These are phyloP conservation scores for Heliconius erato DNA, from an alignment of 2,888 invertebrate genomes.

Conservation along the genomic window DNA sequence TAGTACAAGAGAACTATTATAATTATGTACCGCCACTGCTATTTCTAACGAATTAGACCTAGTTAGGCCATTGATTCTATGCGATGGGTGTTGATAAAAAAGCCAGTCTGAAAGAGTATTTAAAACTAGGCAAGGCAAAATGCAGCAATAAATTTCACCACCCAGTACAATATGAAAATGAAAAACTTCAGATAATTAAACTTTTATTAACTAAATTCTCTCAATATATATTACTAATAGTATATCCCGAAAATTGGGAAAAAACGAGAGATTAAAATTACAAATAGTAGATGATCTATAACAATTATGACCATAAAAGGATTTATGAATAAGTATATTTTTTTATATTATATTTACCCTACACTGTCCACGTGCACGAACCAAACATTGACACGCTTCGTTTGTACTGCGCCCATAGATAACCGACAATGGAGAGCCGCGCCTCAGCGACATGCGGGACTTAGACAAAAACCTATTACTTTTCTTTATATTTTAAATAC, in stretches of 20 bases:
- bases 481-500: slow-evolving; percentile 12
- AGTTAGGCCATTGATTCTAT: not conserved
- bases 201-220: not conserved
- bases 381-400: slow-evolving; percentile 64
- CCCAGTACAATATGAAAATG: not conserved
- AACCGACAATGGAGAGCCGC: slow-evolving; percentile 57
- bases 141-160: not conserved
- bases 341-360: slow-evolving; percentile 37
- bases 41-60: not conserved
- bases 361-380: slow-evolving; percentile 58
- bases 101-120: not conserved
- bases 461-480: slow-evolving; percentile 30
- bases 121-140: not conserved
- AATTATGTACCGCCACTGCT: not conserved
- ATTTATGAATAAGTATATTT: not conserved
- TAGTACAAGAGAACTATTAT: not conserved
- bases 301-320: slow-evolving; percentile 28
- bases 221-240: not conserved
- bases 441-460: slow-evolving; percentile 46
- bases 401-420: slow-evolving; percentile 74
- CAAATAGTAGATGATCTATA: not conserved
- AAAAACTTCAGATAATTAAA: not conserved
- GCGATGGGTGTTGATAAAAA: not conserved
- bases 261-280: not conserved
- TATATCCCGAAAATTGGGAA: not conserved